Evolutionary conservation across 2,888 invertebrate genomes (phyloP).

Genomic region (Aphidoletes aphidimyza): DNA sequence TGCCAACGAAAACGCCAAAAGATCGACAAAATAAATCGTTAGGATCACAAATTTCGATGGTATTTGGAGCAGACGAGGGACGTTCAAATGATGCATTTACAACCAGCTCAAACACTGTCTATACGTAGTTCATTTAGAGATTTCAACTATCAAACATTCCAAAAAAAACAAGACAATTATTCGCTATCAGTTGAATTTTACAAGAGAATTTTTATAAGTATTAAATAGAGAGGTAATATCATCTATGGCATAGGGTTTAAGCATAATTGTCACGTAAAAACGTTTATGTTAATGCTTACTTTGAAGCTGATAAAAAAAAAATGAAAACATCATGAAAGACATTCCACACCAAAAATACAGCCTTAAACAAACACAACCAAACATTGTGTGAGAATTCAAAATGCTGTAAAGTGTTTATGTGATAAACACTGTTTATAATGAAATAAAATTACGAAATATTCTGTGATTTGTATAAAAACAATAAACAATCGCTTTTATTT

Average conservation of each 20-base stretch:
- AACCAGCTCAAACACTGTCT: constrained; percentile 56
- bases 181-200: neutral
- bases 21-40: neutral
- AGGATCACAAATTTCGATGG: constrained; percentile 63
- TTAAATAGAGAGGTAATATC: neutral
- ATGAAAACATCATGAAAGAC: neutral
- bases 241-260: constrained; percentile 3
- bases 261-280: no score
- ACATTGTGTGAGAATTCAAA: neutral
- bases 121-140: neutral
- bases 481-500: no score
- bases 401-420: neutral
- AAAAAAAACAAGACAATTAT: neutral
- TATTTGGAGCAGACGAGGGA: constrained; percentile 63
- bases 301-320: no score
- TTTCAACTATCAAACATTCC: neutral
- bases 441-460: neutral
- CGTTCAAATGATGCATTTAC: constrained; percentile 62
- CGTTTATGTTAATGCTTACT: no score
- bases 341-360: no score
- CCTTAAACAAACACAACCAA: neutral
- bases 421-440: neutral
- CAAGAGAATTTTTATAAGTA: neutral
- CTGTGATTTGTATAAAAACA: neutral
- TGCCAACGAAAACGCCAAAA: constrained; percentile 60